phyloP scores from a whole-genome alignment of 2,888 invertebrate genomes.

The Halictus ligatus region DNA sequence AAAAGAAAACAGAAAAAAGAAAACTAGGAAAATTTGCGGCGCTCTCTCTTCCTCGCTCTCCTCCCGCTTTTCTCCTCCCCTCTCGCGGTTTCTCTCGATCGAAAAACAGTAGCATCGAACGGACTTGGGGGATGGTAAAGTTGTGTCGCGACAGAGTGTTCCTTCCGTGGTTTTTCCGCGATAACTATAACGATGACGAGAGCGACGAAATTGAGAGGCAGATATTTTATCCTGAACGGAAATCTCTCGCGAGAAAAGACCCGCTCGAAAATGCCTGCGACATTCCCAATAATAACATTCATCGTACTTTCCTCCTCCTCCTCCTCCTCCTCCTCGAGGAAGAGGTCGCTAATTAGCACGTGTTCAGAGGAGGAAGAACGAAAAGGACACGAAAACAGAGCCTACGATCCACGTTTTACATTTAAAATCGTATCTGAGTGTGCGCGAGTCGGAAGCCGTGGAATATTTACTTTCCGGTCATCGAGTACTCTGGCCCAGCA shows the following conservation, averaged over 20 bases:
- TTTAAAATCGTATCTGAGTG: slow-evolving; percentile 33
- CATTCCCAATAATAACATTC: slow-evolving; percentile 69
- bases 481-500: not conserved
- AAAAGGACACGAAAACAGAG: not conserved
- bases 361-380: not conserved
- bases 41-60: slow-evolving; percentile 54
- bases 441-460: slow-evolving; percentile 36
- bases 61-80: slow-evolving; percentile 37
- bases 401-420: slow-evolving; percentile 37
- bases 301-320: slow-evolving; percentile 57
- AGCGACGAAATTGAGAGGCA: slow-evolving; percentile 46
- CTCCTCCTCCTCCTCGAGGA: slow-evolving; percentile 47
- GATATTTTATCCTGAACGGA: slow-evolving; percentile 10
- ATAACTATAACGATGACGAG: not conserved
- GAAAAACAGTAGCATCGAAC: not conserved
- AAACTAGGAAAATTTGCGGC: slow-evolving; percentile 30
- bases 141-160: not conserved
- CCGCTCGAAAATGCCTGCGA: slow-evolving; percentile 68
- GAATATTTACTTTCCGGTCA: not conserved
- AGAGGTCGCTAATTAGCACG: not conserved
- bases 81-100: slow-evolving; percentile 41
- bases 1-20: not conserved
- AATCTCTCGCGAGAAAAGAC: slow-evolving; percentile 6
- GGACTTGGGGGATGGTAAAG: not conserved
- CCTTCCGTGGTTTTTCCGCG: not conserved